phyloP scores from a whole-genome alignment of 2,888 invertebrate species.

The Drosophila hawaiiensis region DNA sequence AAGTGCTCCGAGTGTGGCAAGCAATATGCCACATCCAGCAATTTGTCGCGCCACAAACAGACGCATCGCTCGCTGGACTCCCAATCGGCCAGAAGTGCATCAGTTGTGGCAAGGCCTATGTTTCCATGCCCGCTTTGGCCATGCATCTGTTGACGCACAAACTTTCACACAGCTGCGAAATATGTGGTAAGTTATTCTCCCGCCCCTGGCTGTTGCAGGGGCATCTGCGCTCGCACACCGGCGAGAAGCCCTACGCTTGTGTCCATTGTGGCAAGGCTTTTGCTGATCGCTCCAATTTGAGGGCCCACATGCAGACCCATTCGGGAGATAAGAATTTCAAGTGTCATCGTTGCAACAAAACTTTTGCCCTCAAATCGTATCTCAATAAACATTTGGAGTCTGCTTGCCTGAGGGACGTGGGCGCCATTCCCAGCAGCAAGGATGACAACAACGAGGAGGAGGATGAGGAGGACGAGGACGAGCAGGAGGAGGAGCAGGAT shows the following conservation, averaged over 20 bases:
- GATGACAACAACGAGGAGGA: constrained; percentile 24
- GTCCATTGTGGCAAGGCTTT: constrained; percentile 97
- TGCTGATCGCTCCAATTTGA: constrained; percentile 96
- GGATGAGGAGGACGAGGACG: constrained; percentile 28
- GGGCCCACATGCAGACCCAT: constrained; percentile 98
- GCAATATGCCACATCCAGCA: constrained; percentile 96
- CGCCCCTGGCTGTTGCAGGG: constrained; percentile 97
- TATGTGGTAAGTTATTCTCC: constrained; percentile 97
- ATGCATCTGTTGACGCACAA: constrained; percentile 97
- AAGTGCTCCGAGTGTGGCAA: constrained; percentile 95
- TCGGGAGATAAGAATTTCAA: constrained; percentile 95
- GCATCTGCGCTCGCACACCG: constrained; percentile 95
- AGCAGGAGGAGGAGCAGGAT: constrained; percentile 18
- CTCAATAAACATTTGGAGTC: constrained; percentile 97
- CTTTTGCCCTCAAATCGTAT: constrained; percentile 97
- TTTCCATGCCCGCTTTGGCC: constrained; percentile 98
- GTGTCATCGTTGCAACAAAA: constrained; percentile 94
- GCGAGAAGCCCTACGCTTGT: constrained; percentile 97
- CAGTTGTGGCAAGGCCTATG: constrained; percentile 98
- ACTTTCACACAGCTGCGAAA: constrained; percentile 94
- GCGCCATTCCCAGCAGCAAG: constrained; percentile 46
- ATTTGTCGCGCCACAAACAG: constrained; percentile 95
- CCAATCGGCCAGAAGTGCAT: constrained; percentile 97
- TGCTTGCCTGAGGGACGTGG: constrained; percentile 89
- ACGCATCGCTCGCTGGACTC: constrained; percentile 97